Base-by-base conservation (phyloP, 1,140 invertebrate species). In the Metopolophium dirhodum region DNA sequence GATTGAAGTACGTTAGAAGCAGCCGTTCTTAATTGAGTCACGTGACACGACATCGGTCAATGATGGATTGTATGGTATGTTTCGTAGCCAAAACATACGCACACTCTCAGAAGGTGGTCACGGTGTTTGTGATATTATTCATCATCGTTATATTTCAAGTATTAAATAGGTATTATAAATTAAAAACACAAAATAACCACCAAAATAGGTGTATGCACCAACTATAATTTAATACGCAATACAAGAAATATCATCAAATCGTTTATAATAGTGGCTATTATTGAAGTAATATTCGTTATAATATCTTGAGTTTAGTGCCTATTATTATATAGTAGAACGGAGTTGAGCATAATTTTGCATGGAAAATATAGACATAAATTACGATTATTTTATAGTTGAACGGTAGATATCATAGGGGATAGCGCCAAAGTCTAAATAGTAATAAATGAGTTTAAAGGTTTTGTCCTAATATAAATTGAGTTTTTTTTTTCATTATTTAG, bases 1-100 rank as follows among this genome's bases (percentile, higher is more conserved):
- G 77, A 83, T 92, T 92, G 91, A 92, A 92, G 61, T 92, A 92
- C 91, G 91, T 92, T 92, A 82, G 91, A 26, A 82, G 26, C 68
- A 83, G 77, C 41, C 91, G 77, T 83, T 92, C 91, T 92, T 91
- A 92, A 92, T 92, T 92, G 91, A 92, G 91, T 92, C 91, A 83
- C 77, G 91, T 92, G 91, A 92, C 91, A 92, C 35, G 47, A 49
- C 68, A 92, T 82, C 47, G 91, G 91, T 92, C 68, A 92, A 92
- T 92, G 91, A 92, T 92, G 91, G 91, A 92, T 92, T 83, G 91
- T 83, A 23, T 20, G 18, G n/a, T 26, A 23, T 49, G 90, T 49
- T 77, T 92, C 77, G 18, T 41, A 14, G 22, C 68, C 47, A 61
- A 77, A 51, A 77, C 41, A 35, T 26, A 77, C 37, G 18, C 57